A percentile compares a stretch with the other conserved stretches of the same genome.
phyloP scores from a whole-genome alignment of 2,888 invertebrate genomes.

The Chrysina gloriosa region DNA sequence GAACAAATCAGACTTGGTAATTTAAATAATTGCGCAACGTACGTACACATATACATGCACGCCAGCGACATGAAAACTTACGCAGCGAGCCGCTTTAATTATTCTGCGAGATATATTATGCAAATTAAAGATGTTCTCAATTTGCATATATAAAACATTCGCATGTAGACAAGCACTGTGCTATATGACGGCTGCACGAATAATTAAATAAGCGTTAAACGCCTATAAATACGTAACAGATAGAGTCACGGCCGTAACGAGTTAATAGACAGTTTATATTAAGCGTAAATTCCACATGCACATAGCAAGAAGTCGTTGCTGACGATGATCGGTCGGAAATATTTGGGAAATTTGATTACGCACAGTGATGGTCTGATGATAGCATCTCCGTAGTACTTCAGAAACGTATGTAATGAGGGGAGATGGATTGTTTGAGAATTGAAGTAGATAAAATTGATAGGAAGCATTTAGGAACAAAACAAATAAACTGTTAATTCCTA shows the following conservation, averaged over 20 bases:
- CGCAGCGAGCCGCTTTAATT: conserved; percentile 1
- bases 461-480: too few species aligned
- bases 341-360: too few species aligned
- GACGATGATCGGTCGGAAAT: too few species aligned
- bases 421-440: too few species aligned
- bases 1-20: not conserved
- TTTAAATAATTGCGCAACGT: conserved; percentile 12
- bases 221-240: not conserved
- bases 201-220: conserved; percentile 5
- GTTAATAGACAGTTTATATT: not conserved
- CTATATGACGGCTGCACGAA: not conserved
- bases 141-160: conserved; percentile 27
- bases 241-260: not conserved
- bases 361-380: too few species aligned
- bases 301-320: too few species aligned
- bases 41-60: not conserved
- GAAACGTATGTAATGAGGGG: too few species aligned
- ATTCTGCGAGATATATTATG: conserved; percentile 29
- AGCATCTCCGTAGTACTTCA: too few species aligned
- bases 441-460: too few species aligned
- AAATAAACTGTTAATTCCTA: too few species aligned
- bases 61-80: conserved; percentile 6
- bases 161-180: not conserved
- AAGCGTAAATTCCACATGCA: not conserved
- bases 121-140: conserved; percentile 20